Evolutionary conservation across 2,113 vertebrate species (phyloP).

Genomic region (Silurus asotus): DNA sequence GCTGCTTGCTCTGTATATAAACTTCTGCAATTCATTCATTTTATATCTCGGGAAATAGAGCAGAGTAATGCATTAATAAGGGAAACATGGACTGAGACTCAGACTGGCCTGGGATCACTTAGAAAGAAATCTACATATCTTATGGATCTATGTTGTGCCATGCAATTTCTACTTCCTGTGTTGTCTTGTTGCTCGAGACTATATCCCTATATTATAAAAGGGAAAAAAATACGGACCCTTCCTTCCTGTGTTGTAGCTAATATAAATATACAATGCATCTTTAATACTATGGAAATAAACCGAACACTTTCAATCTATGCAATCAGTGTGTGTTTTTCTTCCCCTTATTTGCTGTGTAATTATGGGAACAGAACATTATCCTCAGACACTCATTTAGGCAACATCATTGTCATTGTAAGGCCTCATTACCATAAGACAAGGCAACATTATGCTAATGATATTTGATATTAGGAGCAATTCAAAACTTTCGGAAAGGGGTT

Average conservation of each 20-base stretch:
- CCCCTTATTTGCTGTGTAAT: constrained; percentile 56
- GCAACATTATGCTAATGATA: constrained; percentile 68
- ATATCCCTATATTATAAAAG: background rate
- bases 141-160: constrained; percentile 44
- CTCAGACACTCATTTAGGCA: constrained; percentile 60
- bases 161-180: background rate
- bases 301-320: constrained; percentile 36
- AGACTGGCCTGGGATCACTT: constrained; percentile 11
- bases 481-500: constrained; percentile 45
- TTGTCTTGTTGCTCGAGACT: background rate
- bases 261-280: constrained; percentile 44
- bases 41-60: constrained; percentile 36
- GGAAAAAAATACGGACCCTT: background rate
- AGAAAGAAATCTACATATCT: constrained; percentile 44
- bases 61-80: constrained; percentile 19
- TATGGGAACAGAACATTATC: constrained; percentile 58
- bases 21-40: constrained; percentile 26
- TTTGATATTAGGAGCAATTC: constrained; percentile 64
- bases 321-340: constrained; percentile 44
- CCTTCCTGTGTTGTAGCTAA: background rate
- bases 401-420: constrained; percentile 68
- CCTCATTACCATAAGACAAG: constrained; percentile 70
- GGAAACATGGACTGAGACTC: background rate
- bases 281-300: constrained; percentile 47
- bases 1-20: constrained; percentile 25